Evolutionary conservation across 2,113 vertebrate genomes (phyloP).

Genomic region (Rhagologus leucostigma): DNA sequence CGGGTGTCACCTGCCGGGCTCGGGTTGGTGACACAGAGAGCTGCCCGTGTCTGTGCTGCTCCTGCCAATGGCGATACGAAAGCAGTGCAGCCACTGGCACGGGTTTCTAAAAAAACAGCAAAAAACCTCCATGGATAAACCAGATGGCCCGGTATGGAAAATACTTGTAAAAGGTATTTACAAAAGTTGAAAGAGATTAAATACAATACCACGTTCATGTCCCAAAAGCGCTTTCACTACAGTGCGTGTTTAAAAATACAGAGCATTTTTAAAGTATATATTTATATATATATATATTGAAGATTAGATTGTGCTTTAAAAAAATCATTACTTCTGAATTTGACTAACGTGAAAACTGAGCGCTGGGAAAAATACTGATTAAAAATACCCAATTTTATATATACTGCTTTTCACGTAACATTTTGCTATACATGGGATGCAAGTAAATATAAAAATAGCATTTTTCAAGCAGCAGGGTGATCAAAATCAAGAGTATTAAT

Average conservation of each 20-base stretch:
- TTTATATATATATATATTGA: background rate
- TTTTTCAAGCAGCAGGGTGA: constrained; percentile 45
- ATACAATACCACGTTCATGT: constrained; percentile 24
- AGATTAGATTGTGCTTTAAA: constrained; percentile 66
- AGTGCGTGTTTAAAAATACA: constrained; percentile 53
- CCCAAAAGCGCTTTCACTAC: constrained; percentile 47
- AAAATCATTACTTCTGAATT: constrained; percentile 26
- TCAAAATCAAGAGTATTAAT: background rate
- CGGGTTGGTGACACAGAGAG: background rate
- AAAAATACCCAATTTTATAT: constrained; percentile 40
- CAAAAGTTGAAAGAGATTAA: constrained; percentile 24
- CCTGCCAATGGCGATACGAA: background rate
- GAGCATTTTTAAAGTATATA: constrained; percentile 33
- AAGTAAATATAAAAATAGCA: constrained; percentile 72
- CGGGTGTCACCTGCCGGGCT: background rate
- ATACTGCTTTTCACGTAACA: constrained; percentile 1
- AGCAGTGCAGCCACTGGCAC: background rate
- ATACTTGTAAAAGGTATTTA: constrained; percentile 12
- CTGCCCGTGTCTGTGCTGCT: background rate
- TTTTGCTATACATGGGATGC: constrained; percentile 39
- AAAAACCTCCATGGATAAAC: background rate
- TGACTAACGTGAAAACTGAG: background rate
- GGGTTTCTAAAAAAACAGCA: background rate
- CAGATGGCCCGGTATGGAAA: background rate
- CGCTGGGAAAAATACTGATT: constrained; percentile 50